Evolutionary conservation across 2,113 vertebrate genomes (phyloP), one percentile per base, ranked within the genome.

Genomic region (Pteruthius melanotis): DNA sequence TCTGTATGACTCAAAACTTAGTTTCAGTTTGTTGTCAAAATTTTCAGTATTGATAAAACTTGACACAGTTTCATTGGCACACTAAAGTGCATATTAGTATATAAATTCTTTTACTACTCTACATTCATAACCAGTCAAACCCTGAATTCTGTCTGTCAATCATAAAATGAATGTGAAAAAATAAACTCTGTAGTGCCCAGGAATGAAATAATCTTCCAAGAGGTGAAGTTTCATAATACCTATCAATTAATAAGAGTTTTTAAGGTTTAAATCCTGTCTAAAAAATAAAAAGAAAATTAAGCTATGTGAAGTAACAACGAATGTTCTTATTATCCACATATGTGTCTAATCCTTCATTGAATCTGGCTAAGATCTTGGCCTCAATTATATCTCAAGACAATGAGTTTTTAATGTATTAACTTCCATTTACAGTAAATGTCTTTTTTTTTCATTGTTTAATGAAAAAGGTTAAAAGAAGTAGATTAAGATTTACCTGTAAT

Each of bases 311-410:
- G 63, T 56, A 75, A 33, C 16, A 71, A 11, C 37, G n/a, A 56
- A 52, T n/a, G 8, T 59, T 81, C 42, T 66, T 44, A 64, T 60
- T 93, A 84, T 68, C 30, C 44, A 64, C 30, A 26, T n/a, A 11
- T 30, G 7, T 83, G 33, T 78, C 59, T 87, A 89, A 89, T 89
- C 30, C 56, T 87, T 82, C 57, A 47, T 10, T 60, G 81, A 87
- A 89, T 89, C 65, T 71, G 79, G 10, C 49, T 83, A 64, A 93
- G 40, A 11, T 90, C 57, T 79, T 94, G 27, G 27, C 49, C 75
- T 90, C 82, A 90, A 71, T 87, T 93, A 61, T 85, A 30, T 61
- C 28, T 71, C 2, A 8, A 76, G 53, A 81, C 70, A 93, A 68
- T 64, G 33, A 64, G 22, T 40, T 79, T 90, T 85, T 60, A 76